Base-by-base conservation (phyloP, 2,888 invertebrate genomes). In the Dugesia japonica region DNA sequence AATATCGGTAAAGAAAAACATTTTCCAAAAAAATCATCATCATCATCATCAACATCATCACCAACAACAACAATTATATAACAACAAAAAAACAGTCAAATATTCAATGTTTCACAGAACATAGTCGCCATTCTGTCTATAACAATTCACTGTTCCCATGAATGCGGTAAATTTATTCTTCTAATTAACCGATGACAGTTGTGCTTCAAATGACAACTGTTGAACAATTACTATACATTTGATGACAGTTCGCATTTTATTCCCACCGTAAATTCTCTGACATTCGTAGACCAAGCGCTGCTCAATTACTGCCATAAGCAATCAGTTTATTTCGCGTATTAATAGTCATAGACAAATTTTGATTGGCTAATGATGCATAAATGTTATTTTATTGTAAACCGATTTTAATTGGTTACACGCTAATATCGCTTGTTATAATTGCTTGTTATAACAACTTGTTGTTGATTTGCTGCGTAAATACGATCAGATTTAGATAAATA, bases 381-480 rank as follows among this genome's bases (percentile, higher is more conserved):
- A 23, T 56, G 56, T 56, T 56, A 56, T 56, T 56, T 23, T 56
- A 56, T 20, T n/a, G 1, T 20, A n/a, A 56, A n/a, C 23, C 9
- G 23, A 56, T 56, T 56, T 23, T 56, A n/a, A 56, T 56, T 56
- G 56, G 56, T n/a, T 56, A 56, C 56, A 56, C 56, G 56, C 56
- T n/a, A n/a, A 56, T 56, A 56, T 56, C 56, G 56, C 56, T 56
- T 56, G n/a, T n/a, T 56, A 56, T n/a, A 56, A 56, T 56, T 56
- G 56, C n/a, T 56, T 56, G 1, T n/a, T 56, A 13, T 1, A 56
- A 20, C 56, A 56, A 56, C 56, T 56, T 56, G 56, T 17, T 38
- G 38, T 56, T n/a, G 56, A 56, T 56, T 56, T 56, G 56, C 56
- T 56, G 56, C 20, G 56, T 56, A 56, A 13, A 56, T 13, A 56